phyloP scores from a whole-genome alignment of 2,113 vertebrate genomes.

The Chascanopsetta lugubris region DNA sequence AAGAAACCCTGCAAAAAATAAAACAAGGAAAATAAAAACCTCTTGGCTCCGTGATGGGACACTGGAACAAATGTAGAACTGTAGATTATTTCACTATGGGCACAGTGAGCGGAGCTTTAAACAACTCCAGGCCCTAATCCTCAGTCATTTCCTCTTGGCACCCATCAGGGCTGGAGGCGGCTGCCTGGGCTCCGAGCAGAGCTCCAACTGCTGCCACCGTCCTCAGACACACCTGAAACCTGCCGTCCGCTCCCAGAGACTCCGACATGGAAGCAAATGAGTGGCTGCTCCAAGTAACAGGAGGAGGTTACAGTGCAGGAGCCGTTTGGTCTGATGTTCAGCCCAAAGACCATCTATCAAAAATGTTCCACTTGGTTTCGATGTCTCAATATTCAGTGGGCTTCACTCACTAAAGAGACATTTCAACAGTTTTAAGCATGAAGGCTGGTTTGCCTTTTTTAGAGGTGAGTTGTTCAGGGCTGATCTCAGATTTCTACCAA shows the following conservation, averaged over 20 bases:
- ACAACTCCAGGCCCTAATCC: conserved; percentile 70
- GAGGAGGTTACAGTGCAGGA: no score
- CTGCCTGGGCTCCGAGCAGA: conserved; percentile 37
- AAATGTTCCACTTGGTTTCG: conserved; percentile 6
- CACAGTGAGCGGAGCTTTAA: conserved; percentile 58
- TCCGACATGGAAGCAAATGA: no score
- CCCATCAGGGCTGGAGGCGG: conserved; percentile 54
- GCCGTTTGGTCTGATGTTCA: not conserved
- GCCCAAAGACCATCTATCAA: not conserved
- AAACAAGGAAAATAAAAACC: not conserved
- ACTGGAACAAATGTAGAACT: conserved; percentile 49
- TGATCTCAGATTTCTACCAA: no score
- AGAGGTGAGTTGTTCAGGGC: no score
- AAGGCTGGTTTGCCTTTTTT: no score
- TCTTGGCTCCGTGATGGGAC: conserved; percentile 30
- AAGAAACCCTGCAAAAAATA: conserved; percentile 8
- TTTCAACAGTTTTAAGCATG: not conserved
- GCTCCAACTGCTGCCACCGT: conserved; percentile 21
- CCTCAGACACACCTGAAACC: conserved; percentile 25
- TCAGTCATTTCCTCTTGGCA: conserved; percentile 74
- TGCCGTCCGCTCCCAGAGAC: no score
- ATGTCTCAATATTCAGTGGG: not conserved
- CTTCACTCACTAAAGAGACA: not conserved
- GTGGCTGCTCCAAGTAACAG: no score
- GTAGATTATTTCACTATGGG: conserved; percentile 46